Evolutionary conservation across 1,140 invertebrate genomes (phyloP).

Genomic region (Zelostemma sp.): DNA sequence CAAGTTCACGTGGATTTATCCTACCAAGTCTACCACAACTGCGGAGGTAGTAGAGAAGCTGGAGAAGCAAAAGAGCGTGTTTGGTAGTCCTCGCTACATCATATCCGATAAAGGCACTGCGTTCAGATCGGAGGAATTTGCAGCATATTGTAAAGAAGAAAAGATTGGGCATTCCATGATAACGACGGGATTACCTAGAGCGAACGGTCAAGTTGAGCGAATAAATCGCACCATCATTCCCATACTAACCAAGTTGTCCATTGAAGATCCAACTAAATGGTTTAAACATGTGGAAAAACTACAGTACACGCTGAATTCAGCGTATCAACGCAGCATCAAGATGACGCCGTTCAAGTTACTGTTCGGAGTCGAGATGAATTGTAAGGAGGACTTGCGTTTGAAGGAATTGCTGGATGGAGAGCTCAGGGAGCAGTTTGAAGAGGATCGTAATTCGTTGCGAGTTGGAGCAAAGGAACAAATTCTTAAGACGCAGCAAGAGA

Average conservation of each 20-base stretch:
- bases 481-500: constrained; percentile 57
- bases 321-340: constrained; percentile 15
- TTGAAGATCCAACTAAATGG: constrained; percentile 13
- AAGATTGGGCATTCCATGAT: constrained; percentile 44
- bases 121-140: constrained; percentile 30
- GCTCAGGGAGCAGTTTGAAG: constrained; percentile 9
- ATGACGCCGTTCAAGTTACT: constrained; percentile 28
- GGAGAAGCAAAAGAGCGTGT: constrained; percentile 26
- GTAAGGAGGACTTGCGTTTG: constrained; percentile 11
- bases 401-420: constrained; percentile 24
- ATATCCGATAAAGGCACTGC: constrained; percentile 16
- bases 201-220: constrained; percentile 56
- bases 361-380: constrained; percentile 21
- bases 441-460: constrained; percentile 5
- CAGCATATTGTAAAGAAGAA: constrained; percentile 46
- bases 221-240: constrained; percentile 50
- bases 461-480: constrained; percentile 46
- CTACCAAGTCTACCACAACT: constrained; percentile 50
- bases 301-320: constrained; percentile 16
- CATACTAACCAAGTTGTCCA: constrained; percentile 25
- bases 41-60: constrained; percentile 52
- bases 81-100: constrained; percentile 36
- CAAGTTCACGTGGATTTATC: constrained; percentile 55
- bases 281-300: constrained; percentile 14
- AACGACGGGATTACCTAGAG: constrained; percentile 51